Evolutionary conservation across 37 sponge, comb jelly and placozoan genomes (phyloP).

Genomic region (Cliona cf. orientalis): DNA sequence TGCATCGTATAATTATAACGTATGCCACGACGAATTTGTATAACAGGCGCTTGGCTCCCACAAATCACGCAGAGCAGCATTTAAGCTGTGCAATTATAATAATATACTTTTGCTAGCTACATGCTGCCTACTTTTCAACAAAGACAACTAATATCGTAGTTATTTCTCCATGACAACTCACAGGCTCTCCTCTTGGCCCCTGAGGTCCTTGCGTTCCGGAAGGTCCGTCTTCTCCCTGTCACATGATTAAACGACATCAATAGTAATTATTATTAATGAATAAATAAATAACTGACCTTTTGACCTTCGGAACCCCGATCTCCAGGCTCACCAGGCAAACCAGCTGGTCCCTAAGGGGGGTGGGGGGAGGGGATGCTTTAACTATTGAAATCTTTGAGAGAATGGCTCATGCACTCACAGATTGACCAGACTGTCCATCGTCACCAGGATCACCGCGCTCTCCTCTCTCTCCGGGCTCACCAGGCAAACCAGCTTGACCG

Average conservation of each 20-base stretch:
- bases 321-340: slow-evolving; percentile 50
- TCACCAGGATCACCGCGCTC: slow-evolving; percentile 68
- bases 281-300: not conserved
- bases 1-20: too few species aligned
- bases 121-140: too few species aligned
- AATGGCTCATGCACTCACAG: slow-evolving; percentile 22
- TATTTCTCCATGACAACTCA: not conserved
- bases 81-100: too few species aligned
- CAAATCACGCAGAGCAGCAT: too few species aligned
- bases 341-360: slow-evolving; percentile 50
- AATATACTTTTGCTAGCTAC: too few species aligned
- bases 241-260: not conserved
- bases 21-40: too few species aligned
- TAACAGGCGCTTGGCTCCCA: too few species aligned
- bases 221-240: slow-evolving; percentile 41
- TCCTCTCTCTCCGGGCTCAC: slow-evolving; percentile 57
- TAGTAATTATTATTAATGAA: not conserved
- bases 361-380: not conserved
- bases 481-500: slow-evolving; percentile 51
- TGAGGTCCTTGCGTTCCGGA: slow-evolving; percentile 35
- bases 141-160: too few species aligned
- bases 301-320: slow-evolving; percentile 48
- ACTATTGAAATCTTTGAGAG: not conserved
- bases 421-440: slow-evolving; percentile 59
- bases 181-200: slow-evolving; percentile 63